Evolutionary conservation across 2,888 invertebrate species (phyloP), one percentile per base, ranked within the genome.

Genomic region (Xanthorhoe spadicearia): DNA sequence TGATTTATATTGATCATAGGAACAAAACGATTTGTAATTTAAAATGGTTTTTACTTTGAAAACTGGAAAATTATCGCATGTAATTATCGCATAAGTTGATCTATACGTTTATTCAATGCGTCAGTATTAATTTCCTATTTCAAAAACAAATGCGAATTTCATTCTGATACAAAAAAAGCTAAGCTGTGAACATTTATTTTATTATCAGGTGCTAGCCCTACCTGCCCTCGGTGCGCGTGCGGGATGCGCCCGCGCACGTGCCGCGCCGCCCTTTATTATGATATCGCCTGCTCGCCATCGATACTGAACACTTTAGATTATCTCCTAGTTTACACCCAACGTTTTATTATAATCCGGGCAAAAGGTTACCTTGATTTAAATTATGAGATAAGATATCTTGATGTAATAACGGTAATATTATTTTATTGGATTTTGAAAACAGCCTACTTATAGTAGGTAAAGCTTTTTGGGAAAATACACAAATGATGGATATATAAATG

Each of bases 161-260:
- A 43, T 13, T 13, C 1, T 13, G 4, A 0, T 2, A 43, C 38
- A 13, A 43, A 43, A 38, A 43, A 13, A 43, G 10, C 38, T 13
- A 13, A 4, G 13, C 2, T 10, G 5, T 13, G 2, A 1, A 43
- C 13, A 13, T 46, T 43, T 52, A 43, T 46, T 1, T 46, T 46
- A 43, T 19, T 6, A 55, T 10, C 64, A 65, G 68, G 62, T 68
- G 64, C 52, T 64, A 70, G 56, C 71, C 69, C 69, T 73, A 66
- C 64, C 68, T 66, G 64, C 52, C 53, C 55, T 51, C 50, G 50
- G 65, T 50, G 66, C 64, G 54, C 66, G 65, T 69, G 71, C 79
- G 82, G 82, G 81, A 68, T 60, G 81, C 81, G 84, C 86, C 80
- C 79, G 85, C 81, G 83, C 32, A 68, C 70, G 70, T 69, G 64